A percentile compares a stretch with the other conserved stretches of the same genome.
These are phyloP conservation scores for Hydrozoanthus tunicans DNA, from an alignment of 64 coral and sea anemone species.

Conservation along the genomic window DNA sequence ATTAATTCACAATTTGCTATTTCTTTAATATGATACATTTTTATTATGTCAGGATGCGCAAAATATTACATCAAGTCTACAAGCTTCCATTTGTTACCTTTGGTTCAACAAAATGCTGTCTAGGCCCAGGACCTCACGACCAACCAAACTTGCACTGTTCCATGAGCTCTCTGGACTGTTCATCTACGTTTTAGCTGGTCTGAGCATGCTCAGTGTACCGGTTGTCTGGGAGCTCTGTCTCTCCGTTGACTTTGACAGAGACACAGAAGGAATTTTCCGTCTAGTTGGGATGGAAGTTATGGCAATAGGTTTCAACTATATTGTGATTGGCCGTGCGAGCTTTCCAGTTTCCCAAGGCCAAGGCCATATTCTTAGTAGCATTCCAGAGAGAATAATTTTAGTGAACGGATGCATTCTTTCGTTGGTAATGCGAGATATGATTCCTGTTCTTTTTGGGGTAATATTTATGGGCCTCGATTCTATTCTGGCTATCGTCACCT, in stretches of 20 bases:
- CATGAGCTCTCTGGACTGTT: conserved; percentile 23
- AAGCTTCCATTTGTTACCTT: not conserved
- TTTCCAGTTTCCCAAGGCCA: not conserved
- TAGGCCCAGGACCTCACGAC: not conserved
- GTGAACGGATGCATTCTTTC: conserved; percentile 58
- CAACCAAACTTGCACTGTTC: conserved; percentile 28
- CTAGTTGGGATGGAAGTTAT: conserved; percentile 48
- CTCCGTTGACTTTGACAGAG: not conserved
- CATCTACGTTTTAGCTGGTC: conserved; percentile 29
- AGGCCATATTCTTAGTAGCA: conserved; percentile 34
- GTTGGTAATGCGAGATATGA: conserved; percentile 11
- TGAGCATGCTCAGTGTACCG: conserved; percentile 45
- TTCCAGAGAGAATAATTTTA: conserved; percentile 10
- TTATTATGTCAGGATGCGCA: not conserved
- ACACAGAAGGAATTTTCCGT: conserved; percentile 50
- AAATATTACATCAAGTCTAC: not conserved
- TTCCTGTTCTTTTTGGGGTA: conserved; percentile 52
- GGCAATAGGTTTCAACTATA: conserved; percentile 45
- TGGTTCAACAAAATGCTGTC: conserved; percentile 49
- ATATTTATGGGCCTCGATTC: conserved; percentile 60
- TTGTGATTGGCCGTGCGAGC: conserved; percentile 49
- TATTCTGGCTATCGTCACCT: conserved; percentile 21
- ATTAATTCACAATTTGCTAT: no score
- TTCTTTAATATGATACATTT: no score
- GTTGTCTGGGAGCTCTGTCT: conserved; percentile 49